Base-by-base conservation (phyloP, 2,797 vertebrate species). In the Acipenser ruthenus region DNA sequence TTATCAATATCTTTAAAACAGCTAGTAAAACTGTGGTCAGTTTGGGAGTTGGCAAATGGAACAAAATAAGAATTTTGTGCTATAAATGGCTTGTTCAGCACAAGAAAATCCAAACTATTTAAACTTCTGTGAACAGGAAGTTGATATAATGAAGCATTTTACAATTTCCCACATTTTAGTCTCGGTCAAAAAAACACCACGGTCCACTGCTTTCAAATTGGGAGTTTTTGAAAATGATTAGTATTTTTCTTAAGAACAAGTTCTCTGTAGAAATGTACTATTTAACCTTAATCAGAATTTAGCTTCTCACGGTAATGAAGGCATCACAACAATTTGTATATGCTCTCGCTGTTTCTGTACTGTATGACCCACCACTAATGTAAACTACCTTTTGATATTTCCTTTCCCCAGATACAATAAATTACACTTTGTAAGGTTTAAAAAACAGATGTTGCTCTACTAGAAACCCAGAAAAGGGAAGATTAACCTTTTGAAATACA, bases 371-470 rank as follows among this genome's bases (percentile, higher is more conserved):
- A 37, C 23, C 12, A 10, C 52, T 12, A 37, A 37, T 58, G n/a
- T 15, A 13, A 62, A 68, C 59, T 23, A 58, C 52, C 50, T 63
- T 56, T 56, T 37, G 67, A 58, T 62, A 56, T 51, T 49, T 11
- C 23, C 13, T 47, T 51, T 55, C 48, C 67, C 60, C 52, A 11
- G 47, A 15, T 9, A 13, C 51, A 13, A n/a, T 53, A 56, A 8
- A 58, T 53, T 15, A 48, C 51, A 68, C 61, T 63, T 56, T 15
- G 23, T 37, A 37, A 62, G 55, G 49, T 62, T 53, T 67, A 51
- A 55, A 52, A 67, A 62, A 47, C 66, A 67, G 66, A 60, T 67
- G 66, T 67, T 62, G 60, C 11, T 60, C 53, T 58, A n/a, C 11
- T 10, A 51, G 52, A 12, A 70, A n/a, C 52, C 55, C 6, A 49